Evolutionary conservation across 2,888 invertebrate species (phyloP).

Genomic region (Rhingia campestris): DNA sequence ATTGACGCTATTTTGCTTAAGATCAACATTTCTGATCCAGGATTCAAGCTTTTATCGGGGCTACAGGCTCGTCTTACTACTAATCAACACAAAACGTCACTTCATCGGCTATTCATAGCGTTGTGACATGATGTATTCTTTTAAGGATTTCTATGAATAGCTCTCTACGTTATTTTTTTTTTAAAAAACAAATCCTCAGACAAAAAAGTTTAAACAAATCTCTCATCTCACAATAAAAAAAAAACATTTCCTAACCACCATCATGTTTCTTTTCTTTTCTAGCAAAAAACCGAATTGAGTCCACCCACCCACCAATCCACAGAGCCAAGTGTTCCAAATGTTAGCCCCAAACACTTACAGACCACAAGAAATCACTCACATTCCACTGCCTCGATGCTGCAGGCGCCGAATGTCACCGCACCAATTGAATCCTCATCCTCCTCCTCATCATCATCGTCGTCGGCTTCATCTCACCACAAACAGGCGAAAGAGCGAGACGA

Average conservation of each 20-base stretch:
- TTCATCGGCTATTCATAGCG: too few species aligned
- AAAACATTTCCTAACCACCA: background rate
- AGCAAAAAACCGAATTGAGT: conserved; percentile 82
- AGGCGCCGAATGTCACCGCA: conserved; percentile 54
- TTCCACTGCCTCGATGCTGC: conserved; percentile 54
- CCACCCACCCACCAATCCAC: conserved; percentile 81
- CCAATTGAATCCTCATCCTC: conserved; percentile 76
- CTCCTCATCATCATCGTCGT: conserved; percentile 56
- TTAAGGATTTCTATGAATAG: too few species aligned
- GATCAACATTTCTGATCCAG: too few species aligned
- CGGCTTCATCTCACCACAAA: conserved; percentile 61
- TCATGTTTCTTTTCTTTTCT: conserved; percentile 69
- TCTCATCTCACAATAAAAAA: background rate
- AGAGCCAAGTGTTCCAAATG: conserved; percentile 77
- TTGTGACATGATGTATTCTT: too few species aligned
- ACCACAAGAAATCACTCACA: conserved; percentile 54
- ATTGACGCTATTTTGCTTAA: too few species aligned
- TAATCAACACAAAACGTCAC: too few species aligned
- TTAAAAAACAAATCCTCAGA: background rate
- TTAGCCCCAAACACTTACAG: conserved; percentile 75
- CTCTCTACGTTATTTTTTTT: too few species aligned
- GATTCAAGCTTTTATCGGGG: too few species aligned
- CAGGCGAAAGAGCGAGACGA: conserved; percentile 68
- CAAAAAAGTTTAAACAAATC: background rate
- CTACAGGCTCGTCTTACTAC: too few species aligned